A percentile compares a stretch with the other conserved stretches of the same genome.
Evolutionary conservation across 2,888 invertebrate species (phyloP).

Genomic region (Diarsia dahlii): DNA sequence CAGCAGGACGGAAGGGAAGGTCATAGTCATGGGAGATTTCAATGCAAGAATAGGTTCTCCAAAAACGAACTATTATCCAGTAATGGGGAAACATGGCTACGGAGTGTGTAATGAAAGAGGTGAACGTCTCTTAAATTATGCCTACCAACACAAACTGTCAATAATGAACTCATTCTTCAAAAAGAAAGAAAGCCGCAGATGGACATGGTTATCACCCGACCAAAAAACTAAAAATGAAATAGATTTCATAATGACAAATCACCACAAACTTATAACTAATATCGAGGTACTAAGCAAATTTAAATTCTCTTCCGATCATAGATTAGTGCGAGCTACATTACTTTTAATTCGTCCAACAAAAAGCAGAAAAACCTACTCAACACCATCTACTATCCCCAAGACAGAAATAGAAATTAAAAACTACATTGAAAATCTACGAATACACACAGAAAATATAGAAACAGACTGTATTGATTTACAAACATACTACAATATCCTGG

Average conservation of each 20-base stretch:
- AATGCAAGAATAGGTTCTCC: no score
- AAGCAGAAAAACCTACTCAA: no score
- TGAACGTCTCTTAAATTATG: neutral
- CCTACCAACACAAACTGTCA: neutral
- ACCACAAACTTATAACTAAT: slow-evolving; percentile 1
- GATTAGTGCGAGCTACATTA: no score
- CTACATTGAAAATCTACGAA: neutral
- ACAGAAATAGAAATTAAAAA: neutral
- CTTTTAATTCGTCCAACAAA: no score
- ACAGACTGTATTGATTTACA: neutral
- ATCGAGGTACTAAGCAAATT: neutral
- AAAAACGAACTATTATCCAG: no score
- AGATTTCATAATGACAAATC: slow-evolving; percentile 1
- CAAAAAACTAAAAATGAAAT: neutral
- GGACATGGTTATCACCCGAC: neutral
- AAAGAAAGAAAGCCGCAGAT: neutral
- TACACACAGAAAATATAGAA: slow-evolving; percentile 1
- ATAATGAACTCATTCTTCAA: neutral
- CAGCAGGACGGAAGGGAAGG: no score
- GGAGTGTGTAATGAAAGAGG: no score
- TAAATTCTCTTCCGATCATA: no score
- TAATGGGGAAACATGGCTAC: no score
- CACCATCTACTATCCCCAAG: neutral
- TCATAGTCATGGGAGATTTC: no score
- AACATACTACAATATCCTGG: slow-evolving; percentile 3